phyloP scores from a whole-genome alignment of 2,113 vertebrate species.

The Oryzias javanicus region DNA sequence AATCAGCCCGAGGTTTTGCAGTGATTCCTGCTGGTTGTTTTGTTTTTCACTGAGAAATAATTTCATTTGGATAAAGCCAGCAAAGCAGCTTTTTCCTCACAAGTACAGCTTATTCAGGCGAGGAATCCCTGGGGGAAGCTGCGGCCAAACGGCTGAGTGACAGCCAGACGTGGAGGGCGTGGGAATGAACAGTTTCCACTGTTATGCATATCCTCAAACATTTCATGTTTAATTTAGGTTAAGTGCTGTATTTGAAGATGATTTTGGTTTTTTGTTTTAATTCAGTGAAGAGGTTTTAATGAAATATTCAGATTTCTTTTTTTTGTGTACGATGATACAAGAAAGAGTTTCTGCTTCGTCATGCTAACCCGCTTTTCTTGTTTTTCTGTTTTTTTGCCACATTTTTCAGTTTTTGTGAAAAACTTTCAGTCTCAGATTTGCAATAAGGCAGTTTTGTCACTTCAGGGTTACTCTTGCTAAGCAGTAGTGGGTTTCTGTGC shows the following conservation, averaged over 20 bases:
- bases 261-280: too few species aligned
- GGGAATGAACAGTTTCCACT: too few species aligned
- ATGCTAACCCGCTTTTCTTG: not conserved
- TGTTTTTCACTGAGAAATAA: slow-evolving; percentile 1
- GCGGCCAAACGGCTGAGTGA: not conserved
- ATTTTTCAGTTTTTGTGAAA: not conserved
- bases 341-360: too few species aligned
- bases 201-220: too few species aligned
- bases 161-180: too few species aligned
- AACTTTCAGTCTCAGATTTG: not conserved
- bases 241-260: too few species aligned
- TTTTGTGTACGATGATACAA: too few species aligned
- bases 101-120: slow-evolving; percentile 19
- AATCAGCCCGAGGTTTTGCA: not conserved
- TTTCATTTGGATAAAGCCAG: not conserved
- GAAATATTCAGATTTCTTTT: too few species aligned
- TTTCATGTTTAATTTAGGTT: too few species aligned
- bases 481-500: too few species aligned
- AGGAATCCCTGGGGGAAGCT: not conserved
- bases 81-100: slow-evolving; percentile 14
- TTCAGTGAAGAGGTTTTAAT: too few species aligned
- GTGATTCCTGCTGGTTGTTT: not conserved
- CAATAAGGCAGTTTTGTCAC: not conserved
- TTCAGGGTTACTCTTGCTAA: not conserved
- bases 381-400: not conserved